Evolutionary conservation across 37 sponge, comb jelly and placozoan genomes (phyloP).

Genomic region (Chondrosia reniformis): DNA sequence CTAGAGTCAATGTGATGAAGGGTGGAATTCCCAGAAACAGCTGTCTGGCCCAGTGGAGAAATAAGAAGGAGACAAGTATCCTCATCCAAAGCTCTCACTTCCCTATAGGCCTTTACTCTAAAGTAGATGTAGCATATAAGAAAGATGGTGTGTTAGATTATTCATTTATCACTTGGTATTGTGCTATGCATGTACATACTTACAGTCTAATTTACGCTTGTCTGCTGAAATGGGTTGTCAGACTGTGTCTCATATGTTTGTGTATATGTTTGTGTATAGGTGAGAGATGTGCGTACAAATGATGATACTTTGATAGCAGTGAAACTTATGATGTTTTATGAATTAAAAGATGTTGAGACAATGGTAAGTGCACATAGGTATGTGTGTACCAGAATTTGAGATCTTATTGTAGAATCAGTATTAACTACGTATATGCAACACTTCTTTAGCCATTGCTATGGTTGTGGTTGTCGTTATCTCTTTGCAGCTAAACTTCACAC

Average conservation of each 20-base stretch:
- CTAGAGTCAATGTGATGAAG: no score
- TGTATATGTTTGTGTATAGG: background rate
- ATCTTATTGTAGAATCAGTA: background rate
- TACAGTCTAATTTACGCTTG: background rate
- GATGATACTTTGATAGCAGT: constrained; percentile 70
- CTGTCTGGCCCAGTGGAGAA: no score
- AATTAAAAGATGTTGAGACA: constrained; percentile 53
- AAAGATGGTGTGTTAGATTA: no score
- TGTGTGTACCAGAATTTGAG: constrained; percentile 5
- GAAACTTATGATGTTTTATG: constrained; percentile 83
- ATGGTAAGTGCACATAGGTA: constrained; percentile 47
- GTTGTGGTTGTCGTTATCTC: background rate
- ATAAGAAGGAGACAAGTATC: no score
- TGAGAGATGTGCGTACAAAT: constrained; percentile 64
- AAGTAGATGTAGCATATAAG: no score
- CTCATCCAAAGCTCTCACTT: no score
- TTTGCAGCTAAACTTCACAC: constrained; percentile 62
- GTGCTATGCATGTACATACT: no score
- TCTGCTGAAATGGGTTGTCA: background rate
- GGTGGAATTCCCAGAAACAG: no score
- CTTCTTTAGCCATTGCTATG: background rate
- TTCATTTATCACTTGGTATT: no score
- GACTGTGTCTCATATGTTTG: background rate
- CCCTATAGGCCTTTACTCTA: no score
- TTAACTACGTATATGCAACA: background rate